Evolutionary conservation across 2,113 vertebrate genomes (phyloP), one percentile per base, ranked within the genome.

Genomic region (Gallinago jamesoni): DNA sequence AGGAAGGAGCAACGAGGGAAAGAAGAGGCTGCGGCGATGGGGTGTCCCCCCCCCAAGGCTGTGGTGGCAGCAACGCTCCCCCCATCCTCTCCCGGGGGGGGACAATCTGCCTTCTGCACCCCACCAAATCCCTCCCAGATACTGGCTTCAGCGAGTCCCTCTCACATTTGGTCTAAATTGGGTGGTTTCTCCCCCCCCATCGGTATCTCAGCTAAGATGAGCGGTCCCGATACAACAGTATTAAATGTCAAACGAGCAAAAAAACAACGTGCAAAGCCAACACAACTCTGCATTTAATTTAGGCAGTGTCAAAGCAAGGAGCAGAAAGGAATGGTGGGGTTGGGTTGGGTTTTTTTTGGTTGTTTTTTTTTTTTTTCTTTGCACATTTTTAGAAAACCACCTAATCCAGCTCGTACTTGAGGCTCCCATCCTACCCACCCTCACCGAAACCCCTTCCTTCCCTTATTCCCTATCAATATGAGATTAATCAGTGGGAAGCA

Each of bases 221-320:
- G 79, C 12, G 45, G 86, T 76, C 64, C 93, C 52, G 94, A 94
- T 94, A 97, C 94, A 96, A 96, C 59, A 77, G 89, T 96, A 94
- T 94, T 97, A 78, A 93, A 96, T 93, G 87, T 93, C 95, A 97
- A 96, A 95, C 41, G 62, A 96, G 86, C 28, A 48, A 90, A 96
- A 96, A 97, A 84, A 95, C 56, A 91, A 79, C 3, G 50, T 95
- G 88, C 84, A 89, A 97, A 78, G 96, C 91, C 80, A 87, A 31
- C 0, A 15, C 85, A 73, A 94, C 91, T 97, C 95, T 96, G 87
- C 87, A 88, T 97, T 96, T 91, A 94, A 94, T 96, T 97, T 97
- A 97, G 59, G 53, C 63, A 43, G 91, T 95, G 94, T 96, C 93
- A 96, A 93, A 95, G 90, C 45, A 55, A 91, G 59, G 47, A 93